Evolutionary conservation across 2,888 invertebrate genomes (phyloP).

Genomic region (Ctena decussata): DNA sequence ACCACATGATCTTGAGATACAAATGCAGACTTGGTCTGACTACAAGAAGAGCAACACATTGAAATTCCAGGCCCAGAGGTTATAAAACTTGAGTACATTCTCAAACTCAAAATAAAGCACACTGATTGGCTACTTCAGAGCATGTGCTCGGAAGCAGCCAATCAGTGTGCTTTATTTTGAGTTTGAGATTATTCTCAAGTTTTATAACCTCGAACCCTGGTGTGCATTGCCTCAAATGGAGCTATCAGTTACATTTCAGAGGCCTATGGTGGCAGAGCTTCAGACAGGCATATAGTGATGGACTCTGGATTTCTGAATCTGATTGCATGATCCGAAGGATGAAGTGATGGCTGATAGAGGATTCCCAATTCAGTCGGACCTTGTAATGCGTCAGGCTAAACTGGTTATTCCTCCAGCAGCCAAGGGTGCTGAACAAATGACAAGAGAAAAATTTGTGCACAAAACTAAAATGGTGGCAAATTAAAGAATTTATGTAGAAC

Average conservation of each 20-base stretch:
- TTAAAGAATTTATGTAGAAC: slow-evolving; percentile 61
- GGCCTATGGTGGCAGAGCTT: slow-evolving; percentile 54
- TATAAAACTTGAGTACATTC: too few species aligned
- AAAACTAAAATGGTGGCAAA: slow-evolving; percentile 40
- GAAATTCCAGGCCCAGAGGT: too few species aligned
- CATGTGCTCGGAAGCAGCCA: too few species aligned
- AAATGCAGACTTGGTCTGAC: slow-evolving; percentile 16
- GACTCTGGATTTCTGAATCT: slow-evolving; percentile 39
- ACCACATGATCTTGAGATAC: not conserved
- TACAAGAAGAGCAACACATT: slow-evolving; percentile 37
- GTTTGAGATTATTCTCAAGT: too few species aligned
- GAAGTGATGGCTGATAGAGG: slow-evolving; percentile 56
- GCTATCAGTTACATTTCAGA: slow-evolving; percentile 44
- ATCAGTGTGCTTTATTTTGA: too few species aligned
- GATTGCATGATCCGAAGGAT: slow-evolving; percentile 48
- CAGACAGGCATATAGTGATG: slow-evolving; percentile 47
- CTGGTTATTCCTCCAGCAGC: slow-evolving; percentile 43
- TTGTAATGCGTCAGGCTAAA: slow-evolving; percentile 16
- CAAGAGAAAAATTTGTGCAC: slow-evolving; percentile 7
- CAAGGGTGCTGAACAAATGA: slow-evolving; percentile 42
- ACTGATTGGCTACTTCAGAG: too few species aligned
- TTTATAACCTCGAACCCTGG: too few species aligned
- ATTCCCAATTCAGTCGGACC: slow-evolving; percentile 50
- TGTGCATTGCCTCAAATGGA: slow-evolving; percentile 48
- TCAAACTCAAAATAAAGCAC: too few species aligned